Evolutionary conservation across 2,797 vertebrate species (phyloP), one percentile per base, ranked within the genome.

Genomic region (Neosalanx taihuensis): DNA sequence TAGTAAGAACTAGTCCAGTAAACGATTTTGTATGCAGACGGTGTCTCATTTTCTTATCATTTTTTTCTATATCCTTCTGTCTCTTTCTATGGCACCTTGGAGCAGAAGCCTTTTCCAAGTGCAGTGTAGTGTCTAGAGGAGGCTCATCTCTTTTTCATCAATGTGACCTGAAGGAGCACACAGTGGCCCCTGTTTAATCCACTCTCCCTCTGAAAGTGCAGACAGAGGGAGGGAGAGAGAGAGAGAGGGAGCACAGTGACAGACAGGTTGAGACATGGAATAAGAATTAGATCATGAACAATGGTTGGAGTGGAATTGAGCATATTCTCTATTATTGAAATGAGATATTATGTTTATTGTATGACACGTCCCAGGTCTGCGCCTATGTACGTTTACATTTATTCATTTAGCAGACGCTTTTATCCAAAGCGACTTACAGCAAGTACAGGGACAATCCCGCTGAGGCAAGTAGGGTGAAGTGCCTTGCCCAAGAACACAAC

Each of bases 81-180:
- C 12, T 67, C 68, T 61, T 29, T 41, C 61, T 20, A 31, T 35
- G 56, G 18, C 66, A 61, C 29, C 6, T 3, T 35, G 23, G 59
- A 67, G 26, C 31, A n/a, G 72, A 23, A 74, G 13, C 49, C 76
- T 63, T 31, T 63, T 72, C 18, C 63, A 66, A 64, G 59, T 60
- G 30, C 41, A 41, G 61, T 68, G 37, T 71, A 74, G 62, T 35
- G 61, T 70, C 68, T 60, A 69, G 65, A 77, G 62, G 59, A 64
- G 57, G 26, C 35, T 73, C 62, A 69, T 79, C 64, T 1, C 71
- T 76, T 73, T 79, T 84, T 78, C 71, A 81, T 79, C 30, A 15
- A 72, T 69, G 53, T 76, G 69, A 72, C 51, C 74, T 67, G 61
- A 41, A 65, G 9, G 53, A 67, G 67, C 68, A 78, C 63, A 72